These are phyloP conservation scores for Lissonota sp. DNA, from an alignment of 2,888 invertebrate genomes.

Conservation along the genomic window DNA sequence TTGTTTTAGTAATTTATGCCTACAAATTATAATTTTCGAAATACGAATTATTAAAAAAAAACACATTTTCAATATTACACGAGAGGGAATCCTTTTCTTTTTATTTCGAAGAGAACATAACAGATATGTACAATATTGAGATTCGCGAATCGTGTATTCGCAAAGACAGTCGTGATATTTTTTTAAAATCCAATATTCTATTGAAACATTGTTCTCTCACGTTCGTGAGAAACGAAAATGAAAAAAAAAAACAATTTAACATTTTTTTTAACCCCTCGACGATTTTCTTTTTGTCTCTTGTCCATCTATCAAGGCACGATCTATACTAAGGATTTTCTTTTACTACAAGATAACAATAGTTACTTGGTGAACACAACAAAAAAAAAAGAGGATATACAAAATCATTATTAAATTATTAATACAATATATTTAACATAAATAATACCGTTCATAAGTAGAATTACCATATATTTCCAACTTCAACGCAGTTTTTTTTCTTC, in stretches of 20 bases:
- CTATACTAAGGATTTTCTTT: conserved; percentile 69
- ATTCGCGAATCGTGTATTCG: conserved; percentile 69
- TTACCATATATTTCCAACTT: conserved; percentile 65
- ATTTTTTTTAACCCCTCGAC: conserved; percentile 43
- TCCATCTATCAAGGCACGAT: conserved; percentile 71
- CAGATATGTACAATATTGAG: conserved; percentile 73
- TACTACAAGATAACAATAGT: conserved; percentile 74
- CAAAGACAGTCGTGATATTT: conserved; percentile 53
- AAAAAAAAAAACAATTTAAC: conserved; percentile 34
- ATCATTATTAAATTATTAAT: conserved; percentile 75
- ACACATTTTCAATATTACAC: conserved; percentile 32
- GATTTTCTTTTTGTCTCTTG: conserved; percentile 42
- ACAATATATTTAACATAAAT: conserved; percentile 74
- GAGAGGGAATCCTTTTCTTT: conserved; percentile 68
- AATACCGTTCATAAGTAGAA: conserved; percentile 77
- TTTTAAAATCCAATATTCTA: conserved; percentile 47
- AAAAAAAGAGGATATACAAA: conserved; percentile 71
- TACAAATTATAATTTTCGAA: too few species aligned
- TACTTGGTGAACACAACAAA: conserved; percentile 75
- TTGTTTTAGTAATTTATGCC: too few species aligned
- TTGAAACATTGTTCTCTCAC: conserved; percentile 29
- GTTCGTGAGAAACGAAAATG: conserved; percentile 8
- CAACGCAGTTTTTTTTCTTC: conserved; percentile 4
- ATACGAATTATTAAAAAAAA: not conserved
- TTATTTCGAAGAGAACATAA: conserved; percentile 71